Evolutionary conservation across 1,140 invertebrate species (phyloP).

Genomic region (Colletes latitarsis): DNA sequence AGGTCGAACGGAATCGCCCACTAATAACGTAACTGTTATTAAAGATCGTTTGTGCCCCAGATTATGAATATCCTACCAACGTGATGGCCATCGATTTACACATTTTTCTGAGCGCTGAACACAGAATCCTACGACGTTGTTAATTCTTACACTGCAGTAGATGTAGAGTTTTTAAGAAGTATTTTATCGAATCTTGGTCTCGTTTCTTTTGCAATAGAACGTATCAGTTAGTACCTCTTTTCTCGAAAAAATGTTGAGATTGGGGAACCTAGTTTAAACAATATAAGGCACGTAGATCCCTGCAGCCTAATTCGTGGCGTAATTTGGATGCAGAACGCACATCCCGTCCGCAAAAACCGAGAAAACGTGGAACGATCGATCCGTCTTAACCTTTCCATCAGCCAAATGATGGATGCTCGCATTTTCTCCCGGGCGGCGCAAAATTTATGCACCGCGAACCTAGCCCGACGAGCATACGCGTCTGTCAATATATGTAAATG

Average conservation of each 20-base stretch:
- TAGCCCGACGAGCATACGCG: slow-evolving; percentile 15
- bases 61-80: background rate
- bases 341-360: background rate
- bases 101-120: too few species aligned
- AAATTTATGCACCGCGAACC: slow-evolving; percentile 39
- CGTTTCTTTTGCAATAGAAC: too few species aligned
- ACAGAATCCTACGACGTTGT: too few species aligned
- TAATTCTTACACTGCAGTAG: too few species aligned
- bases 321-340: background rate
- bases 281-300: background rate
- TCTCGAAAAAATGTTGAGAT: too few species aligned
- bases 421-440: slow-evolving; percentile 6
- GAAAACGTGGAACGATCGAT: slow-evolving; percentile 11
- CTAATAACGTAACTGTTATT: slow-evolving; percentile 49
- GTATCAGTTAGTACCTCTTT: too few species aligned
- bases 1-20: slow-evolving; percentile 30
- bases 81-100: too few species aligned
- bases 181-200: too few species aligned
- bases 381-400: slow-evolving; percentile 47
- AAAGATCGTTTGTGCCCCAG: background rate
- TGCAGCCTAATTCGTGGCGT: background rate
- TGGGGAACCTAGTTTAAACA: background rate
- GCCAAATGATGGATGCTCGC: slow-evolving; percentile 31
- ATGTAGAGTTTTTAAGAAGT: too few species aligned
- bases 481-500: slow-evolving; percentile 44